These are phyloP conservation scores for Capreolus pygargus DNA, from an alignment of 2,113 vertebrate genomes.

Conservation along the genomic window DNA sequence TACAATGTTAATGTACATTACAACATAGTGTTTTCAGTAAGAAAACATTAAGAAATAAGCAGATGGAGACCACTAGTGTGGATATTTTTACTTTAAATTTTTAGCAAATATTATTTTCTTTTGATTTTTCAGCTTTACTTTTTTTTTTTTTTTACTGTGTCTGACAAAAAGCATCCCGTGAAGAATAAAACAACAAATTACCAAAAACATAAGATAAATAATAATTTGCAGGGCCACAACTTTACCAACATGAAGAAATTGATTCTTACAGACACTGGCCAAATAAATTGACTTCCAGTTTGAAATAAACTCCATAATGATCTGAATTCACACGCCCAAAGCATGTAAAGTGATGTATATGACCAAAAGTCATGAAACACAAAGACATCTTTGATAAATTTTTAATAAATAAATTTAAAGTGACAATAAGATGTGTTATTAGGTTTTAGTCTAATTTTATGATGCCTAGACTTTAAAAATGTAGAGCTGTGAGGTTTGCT, in stretches of 20 bases:
- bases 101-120: neutral
- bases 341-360: neutral
- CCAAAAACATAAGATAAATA: neutral
- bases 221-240: neutral
- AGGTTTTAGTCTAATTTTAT: slow-evolving; percentile 9
- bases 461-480: neutral
- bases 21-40: neutral
- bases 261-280: neutral
- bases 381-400: neutral
- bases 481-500: neutral
- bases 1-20: neutral
- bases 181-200: neutral
- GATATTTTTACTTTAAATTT: neutral
- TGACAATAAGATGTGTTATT: neutral
- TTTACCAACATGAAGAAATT: neutral
- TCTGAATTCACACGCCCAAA: neutral
- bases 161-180: neutral
- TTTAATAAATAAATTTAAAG: neutral
- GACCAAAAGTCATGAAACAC: neutral
- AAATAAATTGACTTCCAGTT: neutral
- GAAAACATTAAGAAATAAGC: neutral
- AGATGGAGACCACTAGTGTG: neutral
- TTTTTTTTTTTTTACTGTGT: neutral
- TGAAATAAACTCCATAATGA: neutral
- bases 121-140: neutral